These are phyloP conservation scores for Fragum fragum DNA, from an alignment of 2,888 invertebrate species.

Conservation along the genomic window DNA sequence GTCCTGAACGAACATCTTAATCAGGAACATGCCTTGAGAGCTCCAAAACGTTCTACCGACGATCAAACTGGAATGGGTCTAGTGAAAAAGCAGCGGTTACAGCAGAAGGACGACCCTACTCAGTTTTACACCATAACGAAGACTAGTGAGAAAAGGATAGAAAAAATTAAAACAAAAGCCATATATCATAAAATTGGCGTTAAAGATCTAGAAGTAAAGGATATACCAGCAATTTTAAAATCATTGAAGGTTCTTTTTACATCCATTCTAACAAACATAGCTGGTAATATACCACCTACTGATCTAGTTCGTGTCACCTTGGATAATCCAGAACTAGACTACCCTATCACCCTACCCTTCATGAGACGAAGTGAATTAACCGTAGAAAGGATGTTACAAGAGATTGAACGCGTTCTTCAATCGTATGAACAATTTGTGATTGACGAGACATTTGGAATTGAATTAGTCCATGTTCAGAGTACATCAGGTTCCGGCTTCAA, in stretches of 20 bases:
- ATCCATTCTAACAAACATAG: conserved; percentile 31
- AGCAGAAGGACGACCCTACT: too few relatives aligned
- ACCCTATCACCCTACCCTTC: conserved; percentile 50
- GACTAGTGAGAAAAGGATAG: conserved; percentile 31
- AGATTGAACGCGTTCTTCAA: conserved; percentile 57
- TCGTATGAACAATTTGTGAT: conserved; percentile 61
- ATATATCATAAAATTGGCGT: conserved; percentile 36
- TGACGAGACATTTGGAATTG: conserved; percentile 51
- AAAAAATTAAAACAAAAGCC: conserved; percentile 39
- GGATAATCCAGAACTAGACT: conserved; percentile 57
- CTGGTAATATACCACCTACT: conserved; percentile 30
- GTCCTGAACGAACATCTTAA: conserved; percentile 18
- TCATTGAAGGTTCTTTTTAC: conserved; percentile 38
- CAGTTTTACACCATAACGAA: conserved; percentile 29
- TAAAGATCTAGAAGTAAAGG: conserved; percentile 32
- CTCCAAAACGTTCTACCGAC: neutral
- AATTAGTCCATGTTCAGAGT: conserved; percentile 36
- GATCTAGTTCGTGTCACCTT: conserved; percentile 57
- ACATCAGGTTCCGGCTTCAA: conserved; percentile 25
- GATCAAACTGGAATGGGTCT: neutral
- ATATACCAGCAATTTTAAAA: conserved; percentile 39
- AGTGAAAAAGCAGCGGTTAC: conserved; percentile 55
- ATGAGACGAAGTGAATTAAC: conserved; percentile 42
- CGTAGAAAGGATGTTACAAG: conserved; percentile 41
- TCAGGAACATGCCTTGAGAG: conserved; percentile 18